A percentile compares a stretch with the other conserved stretches of the same genome.
These are phyloP conservation scores for Glossosoma conforme DNA, from an alignment of 1,140 invertebrate species.

Conservation along the genomic window DNA sequence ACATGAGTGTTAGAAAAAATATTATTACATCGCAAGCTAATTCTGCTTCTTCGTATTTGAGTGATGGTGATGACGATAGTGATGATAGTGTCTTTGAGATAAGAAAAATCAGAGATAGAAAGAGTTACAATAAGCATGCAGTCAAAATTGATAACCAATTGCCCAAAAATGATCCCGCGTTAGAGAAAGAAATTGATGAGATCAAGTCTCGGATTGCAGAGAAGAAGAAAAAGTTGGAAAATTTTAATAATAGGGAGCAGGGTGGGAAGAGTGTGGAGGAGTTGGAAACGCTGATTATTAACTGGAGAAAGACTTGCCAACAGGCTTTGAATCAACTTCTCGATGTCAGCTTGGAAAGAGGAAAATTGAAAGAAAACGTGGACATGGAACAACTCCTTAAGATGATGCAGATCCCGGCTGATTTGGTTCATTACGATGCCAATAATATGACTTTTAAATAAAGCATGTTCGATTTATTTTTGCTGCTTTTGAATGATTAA, in stretches of 20 bases:
- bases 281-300: slow-evolving; percentile 3
- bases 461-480: too few relatives aligned
- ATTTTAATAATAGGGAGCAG: not conserved
- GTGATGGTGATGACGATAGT: slow-evolving; percentile 11
- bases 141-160: slow-evolving; percentile 2
- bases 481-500: too few relatives aligned
- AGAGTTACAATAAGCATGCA: slow-evolving; percentile 10
- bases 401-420: slow-evolving; percentile 9
- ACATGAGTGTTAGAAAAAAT: not conserved
- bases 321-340: slow-evolving; percentile 12
- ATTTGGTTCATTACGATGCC: slow-evolving; percentile 11
- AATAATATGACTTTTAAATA: slow-evolving; percentile 8
- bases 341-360: not conserved
- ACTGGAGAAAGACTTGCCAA: slow-evolving; percentile 11
- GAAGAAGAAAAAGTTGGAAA: slow-evolving; percentile 9
- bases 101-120: slow-evolving; percentile 10
- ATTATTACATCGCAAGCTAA: slow-evolving; percentile 5
- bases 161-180: not conserved
- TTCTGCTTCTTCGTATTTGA: slow-evolving; percentile 3
- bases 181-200: slow-evolving; percentile 10
- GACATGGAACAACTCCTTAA: slow-evolving; percentile 13
- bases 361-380: not conserved
- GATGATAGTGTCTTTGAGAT: slow-evolving; percentile 11
- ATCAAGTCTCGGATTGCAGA: slow-evolving; percentile 2
- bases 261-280: not conserved